These are phyloP conservation scores for Callosobruchus maculatus DNA, from an alignment of 2,888 invertebrate species.

Conservation along the genomic window DNA sequence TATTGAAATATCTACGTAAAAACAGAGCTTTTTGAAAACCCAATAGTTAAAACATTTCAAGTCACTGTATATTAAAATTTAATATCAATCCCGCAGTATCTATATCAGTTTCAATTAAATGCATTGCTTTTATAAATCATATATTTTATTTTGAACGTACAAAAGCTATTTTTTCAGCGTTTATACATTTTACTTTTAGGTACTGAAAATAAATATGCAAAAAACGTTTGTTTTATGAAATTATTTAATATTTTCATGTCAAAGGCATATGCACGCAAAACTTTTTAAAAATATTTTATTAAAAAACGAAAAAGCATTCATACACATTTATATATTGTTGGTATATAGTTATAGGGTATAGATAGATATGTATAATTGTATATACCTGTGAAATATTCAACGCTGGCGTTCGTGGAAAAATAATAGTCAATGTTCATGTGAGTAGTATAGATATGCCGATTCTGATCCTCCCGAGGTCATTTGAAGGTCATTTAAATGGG, in stretches of 20 bases:
- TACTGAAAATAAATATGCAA: not conserved
- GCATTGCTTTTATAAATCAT: not conserved
- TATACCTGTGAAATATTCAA: not conserved
- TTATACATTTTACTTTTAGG: not conserved
- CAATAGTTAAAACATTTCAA: not conserved
- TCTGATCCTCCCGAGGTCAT: too few species aligned
- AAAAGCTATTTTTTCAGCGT: not conserved
- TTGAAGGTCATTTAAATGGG: too few species aligned
- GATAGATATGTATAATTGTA: not conserved
- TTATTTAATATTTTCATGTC: not conserved
- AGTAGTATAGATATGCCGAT: too few species aligned
- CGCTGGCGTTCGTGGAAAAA: not conserved
- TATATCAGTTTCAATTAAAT: not conserved
- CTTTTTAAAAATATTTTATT: not conserved
- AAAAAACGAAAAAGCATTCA: not conserved
- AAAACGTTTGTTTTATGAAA: not conserved
- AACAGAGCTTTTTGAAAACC: not conserved
- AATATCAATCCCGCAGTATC: not conserved
- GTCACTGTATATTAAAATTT: not conserved
- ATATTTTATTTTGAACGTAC: not conserved
- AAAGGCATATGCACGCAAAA: not conserved
- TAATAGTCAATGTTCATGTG: not conserved
- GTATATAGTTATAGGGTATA: too few species aligned
- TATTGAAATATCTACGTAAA: not conserved
- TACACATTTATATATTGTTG: not conserved